Evolutionary conservation across 2,797 vertebrate genomes (phyloP).

Genomic region (Sternarchorhynchus goeldii): DNA sequence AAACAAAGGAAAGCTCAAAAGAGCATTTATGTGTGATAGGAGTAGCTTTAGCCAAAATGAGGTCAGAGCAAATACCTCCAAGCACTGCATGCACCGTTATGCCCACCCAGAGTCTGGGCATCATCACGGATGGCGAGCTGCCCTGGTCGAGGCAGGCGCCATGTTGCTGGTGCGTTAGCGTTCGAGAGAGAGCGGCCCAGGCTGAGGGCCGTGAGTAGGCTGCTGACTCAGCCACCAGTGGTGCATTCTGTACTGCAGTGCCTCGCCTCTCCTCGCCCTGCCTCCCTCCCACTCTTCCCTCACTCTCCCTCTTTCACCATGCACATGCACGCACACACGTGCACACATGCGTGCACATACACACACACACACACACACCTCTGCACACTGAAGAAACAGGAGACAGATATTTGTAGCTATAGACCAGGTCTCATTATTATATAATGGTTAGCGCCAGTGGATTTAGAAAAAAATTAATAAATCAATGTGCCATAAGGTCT

Average conservation of each 20-base stretch:
- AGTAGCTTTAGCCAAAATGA: conserved; percentile 66
- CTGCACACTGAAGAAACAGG: conserved; percentile 27
- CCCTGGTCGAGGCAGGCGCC: conserved; percentile 23
- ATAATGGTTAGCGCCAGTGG: conserved; percentile 46
- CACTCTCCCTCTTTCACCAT: conserved; percentile 45
- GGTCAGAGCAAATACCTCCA: conserved; percentile 56
- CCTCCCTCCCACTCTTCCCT: conserved; percentile 54
- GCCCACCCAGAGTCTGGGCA: conserved; percentile 26
- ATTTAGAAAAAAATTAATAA: neutral
- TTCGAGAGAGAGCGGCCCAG: conserved; percentile 55
- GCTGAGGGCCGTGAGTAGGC: conserved; percentile 71
- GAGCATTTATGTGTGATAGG: conserved; percentile 39
- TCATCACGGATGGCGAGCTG: conserved; percentile 4
- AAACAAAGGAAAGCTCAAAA: conserved; percentile 15
- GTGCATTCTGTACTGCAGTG: conserved; percentile 86
- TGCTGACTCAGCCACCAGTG: conserved; percentile 81
- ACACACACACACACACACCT: conserved; percentile 31
- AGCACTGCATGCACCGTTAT: neutral
- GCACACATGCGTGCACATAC: conserved; percentile 26
- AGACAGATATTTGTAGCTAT: conserved; percentile 52
- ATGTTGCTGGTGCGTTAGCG: conserved; percentile 32
- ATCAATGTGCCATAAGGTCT: conserved; percentile 21
- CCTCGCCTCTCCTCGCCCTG: conserved; percentile 68
- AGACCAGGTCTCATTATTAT: conserved; percentile 43
- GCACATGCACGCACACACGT: too few relatives aligned